A percentile compares a stretch with the other conserved stretches of the same genome.
Evolutionary conservation across 1,140 invertebrate genomes (phyloP).

Genomic region (Drosophila tani): DNA sequence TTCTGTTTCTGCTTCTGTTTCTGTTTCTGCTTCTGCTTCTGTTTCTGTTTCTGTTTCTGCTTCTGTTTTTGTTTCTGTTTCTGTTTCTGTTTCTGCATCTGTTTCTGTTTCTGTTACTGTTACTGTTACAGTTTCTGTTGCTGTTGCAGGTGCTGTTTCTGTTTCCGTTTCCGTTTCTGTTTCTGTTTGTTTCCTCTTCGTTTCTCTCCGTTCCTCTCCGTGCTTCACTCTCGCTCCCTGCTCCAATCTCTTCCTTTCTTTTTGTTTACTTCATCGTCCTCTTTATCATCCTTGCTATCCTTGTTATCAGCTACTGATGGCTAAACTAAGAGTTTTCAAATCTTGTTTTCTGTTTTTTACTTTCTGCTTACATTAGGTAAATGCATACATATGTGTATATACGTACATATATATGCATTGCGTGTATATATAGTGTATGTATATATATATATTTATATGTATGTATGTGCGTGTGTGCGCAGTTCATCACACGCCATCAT

Average conservation of each 20-base stretch:
- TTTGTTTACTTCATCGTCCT: background rate
- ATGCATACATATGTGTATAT: constrained; percentile 40
- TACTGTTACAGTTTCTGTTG: no score
- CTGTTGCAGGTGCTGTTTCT: constrained; percentile 9
- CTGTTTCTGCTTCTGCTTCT: constrained; percentile 12
- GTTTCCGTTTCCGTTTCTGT: background rate
- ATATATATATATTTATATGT: constrained; percentile 38
- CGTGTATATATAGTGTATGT: constrained; percentile 41
- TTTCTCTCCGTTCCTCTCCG: constrained; percentile 22
- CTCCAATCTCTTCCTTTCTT: constrained; percentile 8
- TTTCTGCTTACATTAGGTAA: constrained; percentile 41
- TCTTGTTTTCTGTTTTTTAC: constrained; percentile 35
- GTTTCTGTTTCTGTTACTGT: background rate
- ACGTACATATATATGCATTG: constrained; percentile 27
- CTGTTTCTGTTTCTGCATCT: background rate
- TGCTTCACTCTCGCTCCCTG: constrained; percentile 11
- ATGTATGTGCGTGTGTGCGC: constrained; percentile 55
- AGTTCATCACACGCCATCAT: constrained; percentile 44
- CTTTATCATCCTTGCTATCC: background rate
- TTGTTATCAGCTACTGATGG: constrained; percentile 49
- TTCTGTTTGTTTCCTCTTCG: constrained; percentile 2
- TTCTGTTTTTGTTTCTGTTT: constrained; percentile 3
- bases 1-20: no score
- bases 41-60: no score
- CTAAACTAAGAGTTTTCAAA: constrained; percentile 54